A percentile compares a stretch with the other conserved stretches of the same genome.
Conservation (phyloP, 1,140 invertebrate genomes). For the Belonocnema kinseyi region DNA sequence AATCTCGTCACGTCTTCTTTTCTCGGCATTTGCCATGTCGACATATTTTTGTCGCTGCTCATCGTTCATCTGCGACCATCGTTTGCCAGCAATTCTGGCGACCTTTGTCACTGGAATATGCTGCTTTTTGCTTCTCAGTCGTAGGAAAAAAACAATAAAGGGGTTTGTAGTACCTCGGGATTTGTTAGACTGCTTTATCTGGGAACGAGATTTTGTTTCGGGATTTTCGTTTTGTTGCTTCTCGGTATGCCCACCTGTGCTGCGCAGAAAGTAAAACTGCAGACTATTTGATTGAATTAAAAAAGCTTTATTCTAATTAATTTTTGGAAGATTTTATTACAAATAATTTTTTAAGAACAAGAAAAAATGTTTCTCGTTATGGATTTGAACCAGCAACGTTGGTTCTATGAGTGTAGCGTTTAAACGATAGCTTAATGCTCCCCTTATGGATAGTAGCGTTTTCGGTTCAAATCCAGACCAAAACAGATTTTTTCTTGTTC, state of each 20-base stretch:
- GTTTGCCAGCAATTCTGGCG: conserved; percentile 65
- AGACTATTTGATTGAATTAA: background rate
- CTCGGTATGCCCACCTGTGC: conserved; percentile 54
- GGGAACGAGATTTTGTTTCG: background rate
- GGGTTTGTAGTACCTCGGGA: conserved; percentile 61
- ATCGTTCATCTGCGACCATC: conserved; percentile 61
- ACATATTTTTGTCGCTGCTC: conserved; percentile 68
- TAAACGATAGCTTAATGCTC: no score
- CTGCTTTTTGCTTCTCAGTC: conserved; percentile 62
- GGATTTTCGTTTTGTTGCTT: background rate
- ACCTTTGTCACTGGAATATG: conserved; percentile 60
- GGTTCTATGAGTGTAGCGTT: no score
- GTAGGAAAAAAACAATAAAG: conserved; percentile 67
- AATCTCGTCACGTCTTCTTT: conserved; percentile 53
- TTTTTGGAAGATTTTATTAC: no score
- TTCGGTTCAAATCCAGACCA: no score
- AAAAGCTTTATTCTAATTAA: no score
- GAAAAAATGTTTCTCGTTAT: no score
- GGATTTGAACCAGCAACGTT: no score
- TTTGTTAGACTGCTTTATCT: background rate
- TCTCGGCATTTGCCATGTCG: conserved; percentile 66
- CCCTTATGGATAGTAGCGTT: no score
- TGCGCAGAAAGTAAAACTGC: conserved; percentile 7
- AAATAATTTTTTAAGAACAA: no score
- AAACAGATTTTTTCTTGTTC: no score